phyloP scores from a whole-genome alignment of 2,888 invertebrate genomes.

The Cactoblastis cactorum region DNA sequence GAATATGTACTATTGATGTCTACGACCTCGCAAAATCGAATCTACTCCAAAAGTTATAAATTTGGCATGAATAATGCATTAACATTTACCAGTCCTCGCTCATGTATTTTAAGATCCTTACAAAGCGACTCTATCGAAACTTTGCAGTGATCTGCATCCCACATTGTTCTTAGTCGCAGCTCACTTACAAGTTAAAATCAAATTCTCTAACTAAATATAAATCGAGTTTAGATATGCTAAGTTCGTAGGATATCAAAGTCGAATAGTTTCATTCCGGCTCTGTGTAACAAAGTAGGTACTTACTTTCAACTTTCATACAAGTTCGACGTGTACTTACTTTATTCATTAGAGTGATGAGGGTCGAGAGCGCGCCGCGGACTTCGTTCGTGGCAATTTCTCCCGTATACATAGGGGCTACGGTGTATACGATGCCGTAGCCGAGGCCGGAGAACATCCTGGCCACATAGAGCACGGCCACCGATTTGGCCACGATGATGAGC shows the following conservation, averaged over 20 bases:
- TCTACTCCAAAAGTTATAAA: background rate
- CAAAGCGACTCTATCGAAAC: constrained; percentile 1
- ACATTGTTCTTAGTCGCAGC: background rate
- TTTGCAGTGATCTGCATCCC: constrained; percentile 4
- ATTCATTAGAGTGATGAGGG: constrained; percentile 78
- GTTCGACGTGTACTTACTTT: constrained; percentile 69
- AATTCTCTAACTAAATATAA: constrained; percentile 3
- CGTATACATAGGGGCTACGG: constrained; percentile 81
- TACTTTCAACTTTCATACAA: constrained; percentile 25
- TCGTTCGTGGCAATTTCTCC: constrained; percentile 82
- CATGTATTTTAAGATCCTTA: background rate
- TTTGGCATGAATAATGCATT: background rate
- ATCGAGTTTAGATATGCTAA: constrained; percentile 11
- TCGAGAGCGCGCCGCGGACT: constrained; percentile 81
- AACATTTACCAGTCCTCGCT: background rate
- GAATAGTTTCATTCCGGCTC: background rate
- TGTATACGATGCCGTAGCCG: constrained; percentile 81
- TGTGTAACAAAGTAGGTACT: constrained; percentile 3
- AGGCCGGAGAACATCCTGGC: constrained; percentile 82
- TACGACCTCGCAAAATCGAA: background rate
- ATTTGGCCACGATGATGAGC: constrained; percentile 79
- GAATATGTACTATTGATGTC: too few relatives aligned
- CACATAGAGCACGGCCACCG: constrained; percentile 77
- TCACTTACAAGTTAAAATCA: background rate
- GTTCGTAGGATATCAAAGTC: constrained; percentile 12